phyloP scores from a whole-genome alignment of 2,888 invertebrate genomes.

The Branchellion lobata region DNA sequence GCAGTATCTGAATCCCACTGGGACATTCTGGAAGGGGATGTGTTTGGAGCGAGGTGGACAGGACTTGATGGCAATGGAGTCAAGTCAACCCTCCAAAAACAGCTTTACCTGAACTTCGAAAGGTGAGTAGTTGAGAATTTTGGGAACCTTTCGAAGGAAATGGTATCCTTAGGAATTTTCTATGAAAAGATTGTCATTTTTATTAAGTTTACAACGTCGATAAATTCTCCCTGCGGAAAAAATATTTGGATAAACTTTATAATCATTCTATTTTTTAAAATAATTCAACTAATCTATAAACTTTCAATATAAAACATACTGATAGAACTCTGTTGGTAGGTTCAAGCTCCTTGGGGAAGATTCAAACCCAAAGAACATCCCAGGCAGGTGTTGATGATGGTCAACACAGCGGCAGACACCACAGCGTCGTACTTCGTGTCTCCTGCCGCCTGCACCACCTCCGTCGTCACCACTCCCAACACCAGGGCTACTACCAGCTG shows the following conservation, averaged over 20 bases:
- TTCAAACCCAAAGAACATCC: too few species aligned
- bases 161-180: too few species aligned
- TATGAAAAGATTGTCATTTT: too few species aligned
- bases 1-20: background rate
- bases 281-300: background rate
- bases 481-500: slow-evolving; percentile 47
- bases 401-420: background rate
- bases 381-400: slow-evolving; percentile 18
- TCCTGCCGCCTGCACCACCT: background rate
- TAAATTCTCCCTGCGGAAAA: too few species aligned
- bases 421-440: slow-evolving; percentile 20
- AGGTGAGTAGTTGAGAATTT: too few species aligned
- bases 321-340: too few species aligned
- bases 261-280: too few species aligned
- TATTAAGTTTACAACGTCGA: too few species aligned
- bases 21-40: slow-evolving; percentile 7
- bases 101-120: background rate
- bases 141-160: too few species aligned
- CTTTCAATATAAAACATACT: too few species aligned
- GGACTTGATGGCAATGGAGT: background rate
- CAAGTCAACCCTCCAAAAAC: background rate
- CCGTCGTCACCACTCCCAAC: background rate
- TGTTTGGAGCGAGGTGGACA: slow-evolving; percentile 27
- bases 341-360: too few species aligned
- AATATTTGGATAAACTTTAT: too few species aligned